Evolutionary conservation across 2,888 invertebrate genomes (phyloP).

Genomic region (Cantharis rufa): DNA sequence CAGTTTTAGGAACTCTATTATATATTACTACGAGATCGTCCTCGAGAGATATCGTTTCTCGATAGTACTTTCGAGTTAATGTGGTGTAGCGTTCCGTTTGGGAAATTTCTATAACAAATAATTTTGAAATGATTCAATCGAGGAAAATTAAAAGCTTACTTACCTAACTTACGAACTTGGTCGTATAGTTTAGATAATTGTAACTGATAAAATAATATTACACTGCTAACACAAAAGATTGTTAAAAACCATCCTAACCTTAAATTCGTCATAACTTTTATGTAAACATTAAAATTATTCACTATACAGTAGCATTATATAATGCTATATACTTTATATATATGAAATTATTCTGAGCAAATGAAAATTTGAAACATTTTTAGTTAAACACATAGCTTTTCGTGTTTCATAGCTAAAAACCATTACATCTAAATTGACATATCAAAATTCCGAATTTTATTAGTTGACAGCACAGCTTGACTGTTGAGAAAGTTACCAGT

Average conservation of each 20-base stretch:
- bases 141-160: slow-evolving; percentile 8
- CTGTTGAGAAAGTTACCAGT: too few relatives aligned
- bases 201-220: slow-evolving; percentile 33
- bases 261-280: slow-evolving; percentile 33
- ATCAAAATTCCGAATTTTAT: background rate
- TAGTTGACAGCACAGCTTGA: too few relatives aligned
- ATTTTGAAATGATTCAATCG: background rate
- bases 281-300: background rate
- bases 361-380: background rate
- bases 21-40: slow-evolving; percentile 85
- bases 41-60: slow-evolving; percentile 47
- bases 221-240: slow-evolving; percentile 32
- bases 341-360: background rate
- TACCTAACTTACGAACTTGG: slow-evolving; percentile 33
- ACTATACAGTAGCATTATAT: background rate
- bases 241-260: slow-evolving; percentile 38
- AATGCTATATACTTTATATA: background rate
- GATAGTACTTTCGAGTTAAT: background rate
- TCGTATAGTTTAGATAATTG: slow-evolving; percentile 37
- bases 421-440: background rate
- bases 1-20: slow-evolving; percentile 96
- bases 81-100: slow-evolving; percentile 12
- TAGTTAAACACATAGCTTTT: background rate
- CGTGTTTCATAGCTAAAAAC: background rate
- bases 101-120: slow-evolving; percentile 9